Evolutionary conservation across 2,888 invertebrate genomes (phyloP), one percentile per base, ranked within the genome.

Genomic region (Torymus aiolomorphi): DNA sequence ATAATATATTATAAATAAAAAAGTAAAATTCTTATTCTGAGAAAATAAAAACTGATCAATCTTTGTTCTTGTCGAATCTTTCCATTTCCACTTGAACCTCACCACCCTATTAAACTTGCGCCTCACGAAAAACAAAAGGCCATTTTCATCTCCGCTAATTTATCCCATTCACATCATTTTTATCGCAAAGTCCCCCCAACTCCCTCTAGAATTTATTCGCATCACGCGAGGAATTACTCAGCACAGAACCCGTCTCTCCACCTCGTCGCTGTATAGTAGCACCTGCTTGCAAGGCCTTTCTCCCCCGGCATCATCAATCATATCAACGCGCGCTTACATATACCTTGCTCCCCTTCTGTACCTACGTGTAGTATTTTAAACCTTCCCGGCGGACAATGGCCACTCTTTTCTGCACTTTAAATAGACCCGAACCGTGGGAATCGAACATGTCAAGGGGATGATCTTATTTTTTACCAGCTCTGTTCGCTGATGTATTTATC

Each of bases 171-270:
- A 18, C 16, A 51, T 71, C 24, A 71, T 57, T 71, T 57, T 57
- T 57, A 70, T 67, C 24, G 49, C 62, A n/a, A 1, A 24, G 54
- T 42, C 57, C 51, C 63, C 8, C 54, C 42, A 8, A 42, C 42
- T 42, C 42, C 8, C 8, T 42, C 42, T 5, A 14, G 31, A 57
- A 61, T 72, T 78, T 61, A 72, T 73, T 59, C 59, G 62, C 49
- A 67, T 69, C 67, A 78, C 62, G 62, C 78, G 56, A 73, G 56
- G 51, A 63, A 73, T 78, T 73, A 63, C 56, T 73, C 73, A 78
- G 69, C 42, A 71, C 10, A 67, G 49, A 18, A 18, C 16, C 14
- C 0, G 5, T 18, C 66, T 65, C 51, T 10, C 18, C n/a, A 63
- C 12, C 11, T 42, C 8, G 42, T 8, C 8, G 42, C 42, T 8